These are phyloP conservation scores for Donacobius atricapilla DNA, from an alignment of 2,113 vertebrate genomes.

Conservation along the genomic window DNA sequence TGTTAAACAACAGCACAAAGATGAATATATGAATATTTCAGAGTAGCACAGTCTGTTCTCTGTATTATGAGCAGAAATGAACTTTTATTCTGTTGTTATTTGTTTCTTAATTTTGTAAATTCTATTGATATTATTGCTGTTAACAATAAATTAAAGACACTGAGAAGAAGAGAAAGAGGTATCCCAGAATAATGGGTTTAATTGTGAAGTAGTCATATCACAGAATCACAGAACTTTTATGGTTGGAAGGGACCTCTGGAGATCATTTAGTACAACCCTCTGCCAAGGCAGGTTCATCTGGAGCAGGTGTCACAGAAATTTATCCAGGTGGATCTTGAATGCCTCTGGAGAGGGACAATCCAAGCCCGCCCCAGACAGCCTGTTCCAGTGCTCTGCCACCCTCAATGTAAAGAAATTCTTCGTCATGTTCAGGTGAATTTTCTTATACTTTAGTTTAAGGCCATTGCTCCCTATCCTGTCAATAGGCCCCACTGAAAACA, in stretches of 20 bases:
- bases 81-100: background rate
- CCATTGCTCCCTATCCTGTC: accelerated
- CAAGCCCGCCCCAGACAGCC: accelerated
- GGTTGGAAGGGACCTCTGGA: background rate
- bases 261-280: background rate
- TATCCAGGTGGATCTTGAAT: background rate
- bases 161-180: background rate
- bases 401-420: background rate
- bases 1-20: background rate
- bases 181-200: background rate
- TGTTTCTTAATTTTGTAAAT: background rate
- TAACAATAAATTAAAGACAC: background rate
- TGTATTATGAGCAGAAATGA: background rate
- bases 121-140: background rate
- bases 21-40: background rate
- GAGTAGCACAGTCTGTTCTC: background rate
- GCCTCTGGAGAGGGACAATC: background rate
- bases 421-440: background rate
- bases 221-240: background rate
- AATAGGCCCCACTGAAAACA: accelerated
- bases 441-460: background rate
- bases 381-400: background rate
- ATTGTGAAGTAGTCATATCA: background rate
- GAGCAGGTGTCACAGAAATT: background rate
- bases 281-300: background rate